Base-by-base conservation (phyloP, 2,888 invertebrate species). In the Chirona hameri region DNA sequence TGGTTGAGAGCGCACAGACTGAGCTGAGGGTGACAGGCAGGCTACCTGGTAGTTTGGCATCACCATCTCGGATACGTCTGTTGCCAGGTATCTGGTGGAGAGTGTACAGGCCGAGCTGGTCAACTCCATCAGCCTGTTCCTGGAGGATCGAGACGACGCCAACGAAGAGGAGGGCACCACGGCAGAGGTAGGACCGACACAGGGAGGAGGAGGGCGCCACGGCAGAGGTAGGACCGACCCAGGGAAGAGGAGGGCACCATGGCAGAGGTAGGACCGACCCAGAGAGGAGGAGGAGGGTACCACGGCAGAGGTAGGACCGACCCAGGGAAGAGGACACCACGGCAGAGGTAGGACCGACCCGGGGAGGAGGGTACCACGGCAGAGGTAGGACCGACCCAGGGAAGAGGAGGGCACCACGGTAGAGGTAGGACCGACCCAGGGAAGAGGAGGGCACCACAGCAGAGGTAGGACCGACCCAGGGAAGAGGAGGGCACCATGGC, bases 41-140 rank as follows among this genome's bases (percentile, higher is more conserved):
- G 39, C 7, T 39, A 39, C 2, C 39, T 2, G 39, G 39, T 39
- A 39, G 39, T 5, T 39, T 39, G 2, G 39, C 39, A 5, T 39
- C 39, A 39, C 39, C 39, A 39, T 5, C 39, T 39, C 4, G 7
- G 1, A 12, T 12, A 4, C 18, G 15, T 12, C 12, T 52, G n/a
- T 69, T 15, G 48, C 18, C 85, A 87, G 88, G 83, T 87, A 88
- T 84, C 86, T 89, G 81, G 88, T 88, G 48, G 86, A 87, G 48
- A 89, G 89, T 84, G 86, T 89, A 83, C 89, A 89, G 86, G 91
- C 93, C 83, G 96, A 96, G 88, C 88, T 97, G 52, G 93, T 94
- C n/a, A 92, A 93, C 24, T 94, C 94, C 0, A 91, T 97, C 88
- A 92, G 92, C 65, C 92, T 93, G 85, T 93, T 97, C 86, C 91